Conservation (phyloP, 2,888 invertebrate species). For the Cephus spinipes region DNA sequence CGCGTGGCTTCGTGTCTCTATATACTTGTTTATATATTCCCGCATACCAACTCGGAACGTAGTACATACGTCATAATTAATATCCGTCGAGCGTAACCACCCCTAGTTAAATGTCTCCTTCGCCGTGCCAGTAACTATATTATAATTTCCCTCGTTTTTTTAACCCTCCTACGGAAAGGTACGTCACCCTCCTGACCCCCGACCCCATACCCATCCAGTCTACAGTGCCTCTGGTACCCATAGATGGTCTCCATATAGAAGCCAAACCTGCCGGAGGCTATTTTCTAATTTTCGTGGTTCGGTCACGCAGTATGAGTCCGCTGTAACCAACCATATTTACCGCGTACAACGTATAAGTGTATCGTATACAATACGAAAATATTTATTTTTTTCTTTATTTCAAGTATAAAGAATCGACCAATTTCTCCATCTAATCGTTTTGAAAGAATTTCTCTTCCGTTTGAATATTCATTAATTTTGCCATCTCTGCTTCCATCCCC, state of each 20-base stretch:
- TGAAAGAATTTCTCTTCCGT: not conserved
- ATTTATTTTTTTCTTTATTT: not conserved
- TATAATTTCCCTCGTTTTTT: conserved; percentile 20
- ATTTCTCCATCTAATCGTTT: not conserved
- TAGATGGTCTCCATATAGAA: not conserved
- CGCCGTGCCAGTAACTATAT: conserved; percentile 20
- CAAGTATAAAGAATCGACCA: not conserved
- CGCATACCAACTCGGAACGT: not conserved
- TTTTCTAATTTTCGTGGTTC: conserved; percentile 48
- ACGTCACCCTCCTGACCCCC: not conserved
- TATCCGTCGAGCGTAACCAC: conserved; percentile 8
- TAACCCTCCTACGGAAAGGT: not conserved
- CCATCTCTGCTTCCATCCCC: not conserved
- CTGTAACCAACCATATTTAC: conserved; percentile 48
- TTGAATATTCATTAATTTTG: not conserved
- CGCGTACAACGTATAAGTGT: conserved; percentile 21
- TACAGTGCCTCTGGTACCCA: not conserved
- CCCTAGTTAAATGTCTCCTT: conserved; percentile 19
- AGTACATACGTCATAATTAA: conserved; percentile 1
- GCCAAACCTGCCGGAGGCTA: conserved; percentile 25
- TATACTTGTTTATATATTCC: not conserved
- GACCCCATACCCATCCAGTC: not conserved
- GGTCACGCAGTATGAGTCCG: conserved; percentile 45
- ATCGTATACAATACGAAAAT: too few species aligned
- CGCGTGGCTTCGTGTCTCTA: not conserved